A percentile compares a stretch with the other conserved stretches of the same genome.
These are phyloP conservation scores for Pithys albifrons DNA, from an alignment of 2,113 vertebrate species.

Conservation along the genomic window DNA sequence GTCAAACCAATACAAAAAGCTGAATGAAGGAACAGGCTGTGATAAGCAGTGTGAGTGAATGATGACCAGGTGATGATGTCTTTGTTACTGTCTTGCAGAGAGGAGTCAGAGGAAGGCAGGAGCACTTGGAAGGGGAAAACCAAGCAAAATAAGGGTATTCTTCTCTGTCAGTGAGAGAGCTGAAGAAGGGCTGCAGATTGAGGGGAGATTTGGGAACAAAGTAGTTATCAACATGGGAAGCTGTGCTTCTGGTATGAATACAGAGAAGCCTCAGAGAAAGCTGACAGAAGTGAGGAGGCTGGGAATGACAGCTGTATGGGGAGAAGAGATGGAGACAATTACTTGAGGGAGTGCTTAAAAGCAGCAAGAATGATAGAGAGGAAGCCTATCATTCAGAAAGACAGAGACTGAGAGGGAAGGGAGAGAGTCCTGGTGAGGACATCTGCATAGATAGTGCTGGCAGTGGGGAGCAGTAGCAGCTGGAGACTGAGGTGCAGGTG, in stretches of 20 bases:
- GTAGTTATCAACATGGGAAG: background rate
- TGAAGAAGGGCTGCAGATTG: background rate
- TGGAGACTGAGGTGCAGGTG: fast-evolving
- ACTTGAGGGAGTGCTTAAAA: background rate
- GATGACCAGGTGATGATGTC: background rate
- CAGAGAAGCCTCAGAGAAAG: background rate
- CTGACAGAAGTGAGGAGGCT: background rate
- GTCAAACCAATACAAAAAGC: background rate
- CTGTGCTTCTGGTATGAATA: background rate
- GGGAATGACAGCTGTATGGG: background rate
- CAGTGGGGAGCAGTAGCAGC: background rate
- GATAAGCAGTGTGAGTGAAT: background rate
- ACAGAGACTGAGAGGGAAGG: background rate
- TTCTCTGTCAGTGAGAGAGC: background rate
- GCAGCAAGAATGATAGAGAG: background rate
- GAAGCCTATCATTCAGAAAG: background rate
- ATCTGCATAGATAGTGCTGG: background rate
- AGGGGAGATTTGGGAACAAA: background rate
- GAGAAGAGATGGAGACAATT: background rate
- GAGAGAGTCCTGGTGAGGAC: background rate
- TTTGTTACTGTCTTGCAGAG: background rate
- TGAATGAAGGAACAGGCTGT: background rate
- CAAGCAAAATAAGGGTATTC: background rate
- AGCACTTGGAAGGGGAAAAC: background rate
- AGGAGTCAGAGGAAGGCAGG: background rate